Evolutionary conservation across 2,113 vertebrate genomes (phyloP).

Genomic region (Perognathus longimembris): DNA sequence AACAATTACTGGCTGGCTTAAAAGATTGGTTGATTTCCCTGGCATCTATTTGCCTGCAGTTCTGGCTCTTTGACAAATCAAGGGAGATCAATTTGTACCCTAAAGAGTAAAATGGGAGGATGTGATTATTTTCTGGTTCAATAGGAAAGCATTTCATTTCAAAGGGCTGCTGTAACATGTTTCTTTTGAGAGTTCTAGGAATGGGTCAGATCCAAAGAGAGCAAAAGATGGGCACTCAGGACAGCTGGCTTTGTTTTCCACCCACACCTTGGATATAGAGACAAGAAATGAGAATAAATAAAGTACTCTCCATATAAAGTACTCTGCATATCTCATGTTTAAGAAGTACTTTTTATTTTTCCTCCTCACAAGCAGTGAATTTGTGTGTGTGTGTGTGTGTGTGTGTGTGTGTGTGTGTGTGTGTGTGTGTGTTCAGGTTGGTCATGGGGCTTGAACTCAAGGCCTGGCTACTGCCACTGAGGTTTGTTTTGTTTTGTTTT

Average conservation of each 20-base stretch:
- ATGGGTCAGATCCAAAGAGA: conserved; percentile 28
- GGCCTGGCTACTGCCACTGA: no score
- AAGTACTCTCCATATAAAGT: background rate
- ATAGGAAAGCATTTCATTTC: conserved; percentile 75
- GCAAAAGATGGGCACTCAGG: background rate
- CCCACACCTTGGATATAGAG: background rate
- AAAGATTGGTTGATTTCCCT: conserved; percentile 72
- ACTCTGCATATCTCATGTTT: background rate
- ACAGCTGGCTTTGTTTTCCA: background rate
- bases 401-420: no score
- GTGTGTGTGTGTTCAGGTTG: no score
- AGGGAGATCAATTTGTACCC: conserved; percentile 79
- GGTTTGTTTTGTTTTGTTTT: no score
- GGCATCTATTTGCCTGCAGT: conserved; percentile 52
- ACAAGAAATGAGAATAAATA: background rate
- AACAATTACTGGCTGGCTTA: conserved; percentile 73
- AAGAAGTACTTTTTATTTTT: conserved; percentile 21
- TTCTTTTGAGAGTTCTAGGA: conserved; percentile 54
- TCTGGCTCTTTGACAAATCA: conserved; percentile 77
- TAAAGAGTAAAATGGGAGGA: conserved; percentile 73
- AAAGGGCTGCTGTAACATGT: conserved; percentile 20
- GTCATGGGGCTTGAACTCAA: no score
- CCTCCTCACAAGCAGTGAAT: background rate
- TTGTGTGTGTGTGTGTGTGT: no score
- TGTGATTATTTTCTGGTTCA: conserved; percentile 77